Conservation (phyloP, 2,888 invertebrate genomes). For the Muscina levida region DNA sequence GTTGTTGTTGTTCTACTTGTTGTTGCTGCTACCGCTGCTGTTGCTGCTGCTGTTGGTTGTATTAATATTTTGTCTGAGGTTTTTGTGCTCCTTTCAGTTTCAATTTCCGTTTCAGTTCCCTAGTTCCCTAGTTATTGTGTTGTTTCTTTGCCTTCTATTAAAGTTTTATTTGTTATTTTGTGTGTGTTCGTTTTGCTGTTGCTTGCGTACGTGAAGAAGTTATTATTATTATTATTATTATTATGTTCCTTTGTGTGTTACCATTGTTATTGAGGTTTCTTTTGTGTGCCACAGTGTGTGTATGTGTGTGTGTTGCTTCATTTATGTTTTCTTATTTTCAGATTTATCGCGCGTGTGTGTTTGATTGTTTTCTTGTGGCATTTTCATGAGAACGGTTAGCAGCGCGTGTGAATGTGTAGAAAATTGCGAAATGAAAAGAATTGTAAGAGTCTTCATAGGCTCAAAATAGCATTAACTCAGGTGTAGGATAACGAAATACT, state of each 20-base stretch:
- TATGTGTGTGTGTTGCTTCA: slow-evolving; percentile 16
- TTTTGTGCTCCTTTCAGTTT: slow-evolving; percentile 37
- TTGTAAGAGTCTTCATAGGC: slow-evolving; percentile 43
- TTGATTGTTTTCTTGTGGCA: background rate
- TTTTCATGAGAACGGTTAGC: no score
- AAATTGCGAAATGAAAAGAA: slow-evolving; percentile 30
- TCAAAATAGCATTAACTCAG: slow-evolving; percentile 53
- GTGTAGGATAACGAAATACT: slow-evolving; percentile 42
- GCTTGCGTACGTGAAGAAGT: background rate
- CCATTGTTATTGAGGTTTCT: slow-evolving; percentile 14
- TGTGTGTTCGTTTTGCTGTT: no score
- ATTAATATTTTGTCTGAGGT: slow-evolving; percentile 57
- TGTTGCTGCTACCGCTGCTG: slow-evolving; percentile 51
- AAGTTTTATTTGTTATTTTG: slow-evolving; percentile 36
- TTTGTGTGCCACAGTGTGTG: background rate
- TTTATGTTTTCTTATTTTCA: slow-evolving; percentile 3
- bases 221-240: no score
- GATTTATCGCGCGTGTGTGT: no score
- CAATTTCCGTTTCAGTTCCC: slow-evolving; percentile 19
- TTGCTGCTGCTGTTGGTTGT: no score
- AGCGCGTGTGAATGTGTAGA: background rate
- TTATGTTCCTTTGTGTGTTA: background rate
- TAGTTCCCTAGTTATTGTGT: background rate
- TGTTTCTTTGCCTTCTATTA: slow-evolving; percentile 40
- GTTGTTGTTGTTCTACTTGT: slow-evolving; percentile 26